Evolutionary conservation across 2,113 vertebrate species (phyloP).

Genomic region (Neodon shergylaensis): DNA sequence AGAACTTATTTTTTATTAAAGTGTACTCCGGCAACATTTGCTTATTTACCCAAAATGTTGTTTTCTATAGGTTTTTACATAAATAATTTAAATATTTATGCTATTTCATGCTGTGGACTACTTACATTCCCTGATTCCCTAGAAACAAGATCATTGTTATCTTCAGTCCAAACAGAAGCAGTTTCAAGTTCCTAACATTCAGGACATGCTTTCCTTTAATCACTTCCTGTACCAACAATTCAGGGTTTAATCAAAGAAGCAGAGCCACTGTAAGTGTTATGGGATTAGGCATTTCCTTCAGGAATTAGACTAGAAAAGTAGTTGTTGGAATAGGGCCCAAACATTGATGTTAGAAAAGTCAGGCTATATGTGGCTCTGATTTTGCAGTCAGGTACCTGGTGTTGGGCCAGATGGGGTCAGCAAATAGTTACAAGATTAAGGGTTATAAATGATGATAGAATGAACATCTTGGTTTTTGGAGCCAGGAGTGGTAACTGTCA

Average conservation of each 20-base stretch:
- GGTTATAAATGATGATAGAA: background rate
- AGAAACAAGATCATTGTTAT: conserved; percentile 20
- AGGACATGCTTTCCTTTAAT: background rate
- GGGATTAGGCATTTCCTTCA: background rate
- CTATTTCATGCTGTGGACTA: background rate
- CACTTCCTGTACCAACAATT: conserved; percentile 11
- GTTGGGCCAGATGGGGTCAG: background rate
- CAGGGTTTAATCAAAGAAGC: conserved; percentile 10
- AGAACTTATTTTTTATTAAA: background rate
- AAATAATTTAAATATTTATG: conserved; percentile 22
- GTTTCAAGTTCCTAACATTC: conserved; percentile 35
- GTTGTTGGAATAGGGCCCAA: background rate
- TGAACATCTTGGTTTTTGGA: background rate
- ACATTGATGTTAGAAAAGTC: background rate
- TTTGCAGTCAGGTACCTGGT: background rate
- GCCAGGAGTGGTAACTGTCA: background rate
- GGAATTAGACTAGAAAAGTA: conserved; percentile 12
- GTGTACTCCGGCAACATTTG: background rate
- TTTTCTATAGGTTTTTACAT: conserved; percentile 21
- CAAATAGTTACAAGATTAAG: background rate
- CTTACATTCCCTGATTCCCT: background rate
- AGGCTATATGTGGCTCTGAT: background rate
- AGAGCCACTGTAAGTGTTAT: background rate
- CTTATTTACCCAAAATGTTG: conserved; percentile 5
- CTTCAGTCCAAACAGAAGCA: conserved; percentile 13